These are phyloP conservation scores for Pseudomyrmex gracilis DNA, from an alignment of 1,140 invertebrate genomes.

Conservation along the genomic window DNA sequence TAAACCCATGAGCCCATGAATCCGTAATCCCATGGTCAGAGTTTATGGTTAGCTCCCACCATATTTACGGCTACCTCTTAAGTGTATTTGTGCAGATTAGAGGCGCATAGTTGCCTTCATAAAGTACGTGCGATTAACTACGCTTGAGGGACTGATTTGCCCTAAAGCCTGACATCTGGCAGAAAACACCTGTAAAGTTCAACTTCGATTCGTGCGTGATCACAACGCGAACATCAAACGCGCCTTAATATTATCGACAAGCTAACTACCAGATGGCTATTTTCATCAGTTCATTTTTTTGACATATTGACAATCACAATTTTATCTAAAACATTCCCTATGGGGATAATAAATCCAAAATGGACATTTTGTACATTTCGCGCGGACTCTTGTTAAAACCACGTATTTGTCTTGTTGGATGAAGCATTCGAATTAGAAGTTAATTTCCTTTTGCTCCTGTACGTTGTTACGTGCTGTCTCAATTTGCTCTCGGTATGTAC, in stretches of 20 bases:
- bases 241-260: too few relatives aligned
- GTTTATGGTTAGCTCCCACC: slow-evolving; percentile 58
- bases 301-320: too few relatives aligned
- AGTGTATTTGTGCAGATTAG: slow-evolving; percentile 63
- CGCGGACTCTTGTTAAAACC: background rate
- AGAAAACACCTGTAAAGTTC: background rate
- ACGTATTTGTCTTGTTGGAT: background rate
- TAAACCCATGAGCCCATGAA: slow-evolving; percentile 63
- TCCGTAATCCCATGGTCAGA: slow-evolving; percentile 64
- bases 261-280: too few relatives aligned
- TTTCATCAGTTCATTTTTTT: too few relatives aligned
- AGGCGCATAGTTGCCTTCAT: slow-evolving; percentile 53
- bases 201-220: too few relatives aligned
- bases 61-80: slow-evolving; percentile 59
- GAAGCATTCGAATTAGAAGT: slow-evolving; percentile 20
- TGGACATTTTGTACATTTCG: background rate
- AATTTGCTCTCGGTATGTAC: slow-evolving; percentile 16
- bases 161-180: background rate
- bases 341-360: background rate
- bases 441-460: background rate
- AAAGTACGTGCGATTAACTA: slow-evolving; percentile 59
- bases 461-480: background rate
- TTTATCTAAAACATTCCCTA: background rate
- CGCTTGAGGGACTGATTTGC: slow-evolving; percentile 26
- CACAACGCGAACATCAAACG: too few relatives aligned